These are phyloP conservation scores for Corythornis madagascariensis DNA, from an alignment of 2,113 vertebrate genomes.

Conservation along the genomic window DNA sequence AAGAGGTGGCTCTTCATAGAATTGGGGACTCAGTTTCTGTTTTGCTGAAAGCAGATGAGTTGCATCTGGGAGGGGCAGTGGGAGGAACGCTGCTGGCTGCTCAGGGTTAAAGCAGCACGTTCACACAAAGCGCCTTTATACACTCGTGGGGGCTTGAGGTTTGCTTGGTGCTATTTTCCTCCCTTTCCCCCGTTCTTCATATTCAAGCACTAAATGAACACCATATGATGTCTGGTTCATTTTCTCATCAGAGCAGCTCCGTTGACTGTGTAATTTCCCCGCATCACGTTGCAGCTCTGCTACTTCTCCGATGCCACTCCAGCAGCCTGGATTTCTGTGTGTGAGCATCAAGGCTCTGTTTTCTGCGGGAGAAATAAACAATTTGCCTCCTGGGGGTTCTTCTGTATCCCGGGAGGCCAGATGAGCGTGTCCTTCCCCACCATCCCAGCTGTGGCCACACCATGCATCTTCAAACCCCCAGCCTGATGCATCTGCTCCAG, in stretches of 20 bases:
- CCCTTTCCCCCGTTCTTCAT: background rate
- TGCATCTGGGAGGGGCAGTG: accelerated
- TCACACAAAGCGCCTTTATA: background rate
- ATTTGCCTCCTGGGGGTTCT: background rate
- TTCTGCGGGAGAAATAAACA: background rate
- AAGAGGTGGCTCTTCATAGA: background rate
- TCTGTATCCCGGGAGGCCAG: background rate
- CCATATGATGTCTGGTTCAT: slow-evolving; percentile 8
- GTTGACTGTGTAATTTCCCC: background rate
- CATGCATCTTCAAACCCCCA: background rate
- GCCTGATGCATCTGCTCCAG: background rate
- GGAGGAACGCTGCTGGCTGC: background rate
- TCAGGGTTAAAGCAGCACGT: accelerated
- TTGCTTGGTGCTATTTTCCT: background rate
- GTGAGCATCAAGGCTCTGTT: background rate
- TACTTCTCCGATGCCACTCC: accelerated
- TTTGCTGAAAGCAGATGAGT: background rate
- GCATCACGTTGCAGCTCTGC: background rate
- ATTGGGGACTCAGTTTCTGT: background rate
- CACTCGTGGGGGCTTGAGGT: background rate
- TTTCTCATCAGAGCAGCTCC: background rate
- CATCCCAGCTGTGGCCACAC: accelerated
- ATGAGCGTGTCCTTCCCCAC: background rate
- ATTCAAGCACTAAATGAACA: background rate
- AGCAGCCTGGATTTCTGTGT: background rate